A percentile compares a stretch with the other conserved stretches of the same genome.
Evolutionary conservation across 2,888 invertebrate genomes (phyloP).

Genomic region (Athalia rosae): DNA sequence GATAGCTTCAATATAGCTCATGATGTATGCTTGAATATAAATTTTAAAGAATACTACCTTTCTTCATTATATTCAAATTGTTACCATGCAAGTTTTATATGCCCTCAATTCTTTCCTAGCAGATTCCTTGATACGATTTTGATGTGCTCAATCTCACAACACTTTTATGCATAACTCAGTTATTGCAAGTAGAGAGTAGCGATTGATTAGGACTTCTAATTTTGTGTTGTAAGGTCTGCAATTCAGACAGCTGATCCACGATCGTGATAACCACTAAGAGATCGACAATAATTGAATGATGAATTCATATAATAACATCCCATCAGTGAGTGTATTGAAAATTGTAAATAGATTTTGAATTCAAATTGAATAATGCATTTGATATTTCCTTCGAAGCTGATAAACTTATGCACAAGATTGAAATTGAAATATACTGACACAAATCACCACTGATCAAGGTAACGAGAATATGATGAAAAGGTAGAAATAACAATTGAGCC

Average conservation of each 20-base stretch:
- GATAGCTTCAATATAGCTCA: not conserved
- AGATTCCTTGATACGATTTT: not conserved
- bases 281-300: not conserved
- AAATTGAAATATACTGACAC: not conserved
- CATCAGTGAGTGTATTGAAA: not conserved
- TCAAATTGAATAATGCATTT: too few relatives aligned
- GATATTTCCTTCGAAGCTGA: too few relatives aligned
- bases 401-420: too few relatives aligned
- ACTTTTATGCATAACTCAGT: too few relatives aligned
- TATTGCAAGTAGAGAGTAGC: too few relatives aligned
- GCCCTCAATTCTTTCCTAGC: conserved; percentile 28
- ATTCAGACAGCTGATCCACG: too few relatives aligned
- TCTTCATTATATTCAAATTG: conserved; percentile 31
- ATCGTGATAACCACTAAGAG: too few relatives aligned
- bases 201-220: too few relatives aligned
- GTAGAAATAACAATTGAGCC: conserved; percentile 1
- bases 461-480: conserved; percentile 24
- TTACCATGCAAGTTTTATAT: conserved; percentile 8
- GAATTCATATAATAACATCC: too few relatives aligned
- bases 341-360: not conserved
- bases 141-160: not conserved
- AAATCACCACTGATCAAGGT: not conserved
- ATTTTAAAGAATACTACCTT: conserved; percentile 34
- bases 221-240: too few relatives aligned
- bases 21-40: conserved; percentile 30